Conservation (phyloP, 2,888 invertebrate genomes). For the Acheta domesticus region DNA sequence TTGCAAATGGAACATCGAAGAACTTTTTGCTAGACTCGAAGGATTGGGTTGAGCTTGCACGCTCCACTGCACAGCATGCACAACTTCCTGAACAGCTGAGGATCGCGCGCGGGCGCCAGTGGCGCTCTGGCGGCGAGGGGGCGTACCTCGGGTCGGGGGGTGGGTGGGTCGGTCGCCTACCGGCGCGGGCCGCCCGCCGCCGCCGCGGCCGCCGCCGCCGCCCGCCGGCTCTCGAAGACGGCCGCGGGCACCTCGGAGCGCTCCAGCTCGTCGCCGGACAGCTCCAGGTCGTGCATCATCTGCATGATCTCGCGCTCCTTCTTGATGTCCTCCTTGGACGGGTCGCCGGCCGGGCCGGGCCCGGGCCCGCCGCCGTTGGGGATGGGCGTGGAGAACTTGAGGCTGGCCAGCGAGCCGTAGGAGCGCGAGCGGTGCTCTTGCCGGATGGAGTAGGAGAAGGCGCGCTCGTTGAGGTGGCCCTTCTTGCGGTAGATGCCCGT, state of each 20-base stretch:
- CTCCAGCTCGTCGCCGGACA: constrained; percentile 73
- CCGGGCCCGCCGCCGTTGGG: constrained; percentile 42
- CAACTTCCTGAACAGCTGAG: too few species aligned
- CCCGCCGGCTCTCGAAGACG: constrained; percentile 57
- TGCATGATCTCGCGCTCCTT: constrained; percentile 90
- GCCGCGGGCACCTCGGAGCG: constrained; percentile 62
- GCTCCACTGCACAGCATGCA: too few species aligned
- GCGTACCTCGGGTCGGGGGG: too few species aligned
- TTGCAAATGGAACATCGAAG: too few species aligned
- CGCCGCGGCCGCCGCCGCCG: constrained; percentile 40
- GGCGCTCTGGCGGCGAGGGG: too few species aligned
- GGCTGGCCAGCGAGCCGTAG: constrained; percentile 85
- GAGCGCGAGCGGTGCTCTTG: constrained; percentile 91
- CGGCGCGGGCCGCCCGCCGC: constrained; percentile 38
- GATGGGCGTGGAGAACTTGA: constrained; percentile 73
- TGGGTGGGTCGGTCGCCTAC: background rate
- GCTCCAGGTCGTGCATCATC: constrained; percentile 84
- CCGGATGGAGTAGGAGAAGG: constrained; percentile 89
- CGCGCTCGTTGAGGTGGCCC: constrained; percentile 87
- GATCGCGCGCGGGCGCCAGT: too few species aligned
- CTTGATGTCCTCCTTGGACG: constrained; percentile 50
- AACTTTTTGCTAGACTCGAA: too few species aligned
- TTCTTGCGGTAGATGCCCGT: constrained; percentile 87
- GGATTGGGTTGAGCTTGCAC: too few species aligned
- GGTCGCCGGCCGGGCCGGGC: constrained; percentile 35